Percentiles rank a stretch among this genome's conserved stretches.
phyloP scores from a whole-genome alignment of 2,113 vertebrate genomes.

The Sakesphorus luctuosus region DNA sequence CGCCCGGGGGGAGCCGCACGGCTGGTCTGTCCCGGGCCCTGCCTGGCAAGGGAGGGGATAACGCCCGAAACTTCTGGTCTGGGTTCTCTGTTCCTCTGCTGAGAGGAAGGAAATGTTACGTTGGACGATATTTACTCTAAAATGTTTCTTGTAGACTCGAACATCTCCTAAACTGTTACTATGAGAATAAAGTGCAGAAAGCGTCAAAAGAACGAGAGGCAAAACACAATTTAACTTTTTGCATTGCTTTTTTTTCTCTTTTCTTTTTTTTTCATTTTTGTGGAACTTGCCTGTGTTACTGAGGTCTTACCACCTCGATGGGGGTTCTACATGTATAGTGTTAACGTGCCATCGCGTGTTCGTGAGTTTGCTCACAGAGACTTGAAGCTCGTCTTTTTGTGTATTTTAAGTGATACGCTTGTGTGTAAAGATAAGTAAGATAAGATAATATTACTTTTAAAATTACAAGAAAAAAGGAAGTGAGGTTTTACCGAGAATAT shows the following conservation, averaged over 20 bases:
- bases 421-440: not conserved
- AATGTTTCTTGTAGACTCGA: not conserved
- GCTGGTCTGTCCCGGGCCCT: not conserved
- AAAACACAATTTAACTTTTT: not conserved
- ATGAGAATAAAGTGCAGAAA: not conserved
- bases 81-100: not conserved
- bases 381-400: not conserved
- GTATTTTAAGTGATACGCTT: not conserved
- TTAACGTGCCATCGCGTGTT: accelerated
- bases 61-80: not conserved
- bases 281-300: not conserved
- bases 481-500: not conserved
- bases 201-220: not conserved
- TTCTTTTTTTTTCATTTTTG: not conserved
- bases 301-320: not conserved
- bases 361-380: not conserved
- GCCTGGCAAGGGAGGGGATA: too few species aligned
- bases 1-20: not conserved
- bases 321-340: not conserved
- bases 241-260: not conserved
- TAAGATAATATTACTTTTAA: not conserved
- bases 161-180: not conserved
- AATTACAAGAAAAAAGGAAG: not conserved
- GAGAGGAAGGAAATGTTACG: not conserved
- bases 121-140: not conserved